A percentile compares a stretch with the other conserved stretches of the same genome.
Conservation (phyloP, 2,888 invertebrate genomes). For the Aphodius granarius region DNA sequence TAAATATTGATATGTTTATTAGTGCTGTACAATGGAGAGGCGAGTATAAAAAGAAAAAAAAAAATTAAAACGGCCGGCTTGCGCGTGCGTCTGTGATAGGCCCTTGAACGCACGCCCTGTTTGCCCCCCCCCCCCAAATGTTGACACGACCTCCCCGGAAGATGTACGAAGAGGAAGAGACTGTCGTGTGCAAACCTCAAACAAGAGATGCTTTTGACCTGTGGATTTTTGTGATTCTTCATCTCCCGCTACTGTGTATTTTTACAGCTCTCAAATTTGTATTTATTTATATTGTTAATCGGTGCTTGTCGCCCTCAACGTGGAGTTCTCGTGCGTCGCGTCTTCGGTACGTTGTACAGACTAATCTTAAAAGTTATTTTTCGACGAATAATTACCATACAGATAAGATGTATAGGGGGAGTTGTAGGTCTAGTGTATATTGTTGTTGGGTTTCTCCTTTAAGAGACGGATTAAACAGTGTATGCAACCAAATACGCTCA, state of each 20-base stretch:
- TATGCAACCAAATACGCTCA: no score
- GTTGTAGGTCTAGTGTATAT: slow-evolving; percentile 52
- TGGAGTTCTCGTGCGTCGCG: slow-evolving; percentile 41
- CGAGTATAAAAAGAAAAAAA: slow-evolving; percentile 29
- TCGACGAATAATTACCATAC: slow-evolving; percentile 54
- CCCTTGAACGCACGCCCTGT: slow-evolving; percentile 41
- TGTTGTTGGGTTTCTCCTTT: slow-evolving; percentile 50
- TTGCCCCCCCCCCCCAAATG: slow-evolving; percentile 23
- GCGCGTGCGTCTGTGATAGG: slow-evolving; percentile 52
- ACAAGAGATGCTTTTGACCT: slow-evolving; percentile 9
- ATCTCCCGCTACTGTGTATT: slow-evolving; percentile 22
- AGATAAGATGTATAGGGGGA: slow-evolving; percentile 53
- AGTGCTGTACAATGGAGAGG: slow-evolving; percentile 44
- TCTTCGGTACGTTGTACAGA: slow-evolving; percentile 49
- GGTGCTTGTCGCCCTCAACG: slow-evolving; percentile 30
- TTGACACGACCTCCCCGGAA: slow-evolving; percentile 30
- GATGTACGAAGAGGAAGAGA: slow-evolving; percentile 8
- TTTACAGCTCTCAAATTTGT: slow-evolving; percentile 32
- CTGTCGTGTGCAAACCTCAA: background rate
- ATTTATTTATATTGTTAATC: slow-evolving; percentile 35
- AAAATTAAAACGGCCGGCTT: slow-evolving; percentile 33
- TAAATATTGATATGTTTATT: slow-evolving; percentile 47
- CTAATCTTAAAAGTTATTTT: slow-evolving; percentile 52
- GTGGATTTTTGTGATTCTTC: slow-evolving; percentile 29
- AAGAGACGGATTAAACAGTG: no score